A percentile compares a stretch with the other conserved stretches of the same genome.
These are phyloP conservation scores for Astyanax mexicanus DNA, from an alignment of 2,797 vertebrate species.

Conservation along the genomic window DNA sequence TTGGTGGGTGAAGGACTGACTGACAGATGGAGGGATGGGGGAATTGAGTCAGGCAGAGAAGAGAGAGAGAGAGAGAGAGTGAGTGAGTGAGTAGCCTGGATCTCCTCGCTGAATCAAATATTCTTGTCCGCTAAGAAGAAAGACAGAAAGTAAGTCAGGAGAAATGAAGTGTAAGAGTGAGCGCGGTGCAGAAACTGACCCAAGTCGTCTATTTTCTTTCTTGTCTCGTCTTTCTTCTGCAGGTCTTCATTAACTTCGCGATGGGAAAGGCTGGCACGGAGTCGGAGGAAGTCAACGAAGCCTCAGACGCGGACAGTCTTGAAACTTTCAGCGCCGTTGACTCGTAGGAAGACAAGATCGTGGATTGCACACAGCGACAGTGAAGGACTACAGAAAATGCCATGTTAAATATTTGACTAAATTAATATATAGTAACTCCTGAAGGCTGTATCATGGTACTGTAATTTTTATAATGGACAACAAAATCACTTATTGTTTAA, in stretches of 20 bases:
- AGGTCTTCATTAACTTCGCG: slow-evolving; percentile 99
- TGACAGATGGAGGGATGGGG: neutral
- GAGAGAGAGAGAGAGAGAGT: no score
- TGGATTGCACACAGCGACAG: slow-evolving; percentile 13
- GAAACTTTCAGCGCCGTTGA: slow-evolving; percentile 50
- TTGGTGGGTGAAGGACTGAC: neutral
- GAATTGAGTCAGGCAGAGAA: neutral
- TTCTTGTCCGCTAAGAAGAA: neutral
- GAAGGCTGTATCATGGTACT: neutral
- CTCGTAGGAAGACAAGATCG: slow-evolving; percentile 32
- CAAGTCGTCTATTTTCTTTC: slow-evolving; percentile 59
- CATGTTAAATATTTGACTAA: slow-evolving; percentile 29
- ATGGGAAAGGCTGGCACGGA: slow-evolving; percentile 79
- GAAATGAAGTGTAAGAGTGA: slow-evolving; percentile 55
- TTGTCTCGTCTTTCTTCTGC: slow-evolving; percentile 41
- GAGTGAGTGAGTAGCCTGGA: neutral
- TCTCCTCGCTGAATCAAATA: neutral
- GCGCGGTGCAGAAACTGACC: slow-evolving; percentile 67
- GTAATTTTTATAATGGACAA: slow-evolving; percentile 12
- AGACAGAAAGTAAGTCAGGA: slow-evolving; percentile 28
- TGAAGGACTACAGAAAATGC: neutral
- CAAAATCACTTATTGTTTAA: neutral
- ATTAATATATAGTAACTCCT: slow-evolving; percentile 23
- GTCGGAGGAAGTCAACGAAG: slow-evolving; percentile 49
- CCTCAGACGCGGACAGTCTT: slow-evolving; percentile 56